These are phyloP conservation scores for Nomada goodeniana DNA, from an alignment of 2,888 invertebrate genomes.

Conservation along the genomic window DNA sequence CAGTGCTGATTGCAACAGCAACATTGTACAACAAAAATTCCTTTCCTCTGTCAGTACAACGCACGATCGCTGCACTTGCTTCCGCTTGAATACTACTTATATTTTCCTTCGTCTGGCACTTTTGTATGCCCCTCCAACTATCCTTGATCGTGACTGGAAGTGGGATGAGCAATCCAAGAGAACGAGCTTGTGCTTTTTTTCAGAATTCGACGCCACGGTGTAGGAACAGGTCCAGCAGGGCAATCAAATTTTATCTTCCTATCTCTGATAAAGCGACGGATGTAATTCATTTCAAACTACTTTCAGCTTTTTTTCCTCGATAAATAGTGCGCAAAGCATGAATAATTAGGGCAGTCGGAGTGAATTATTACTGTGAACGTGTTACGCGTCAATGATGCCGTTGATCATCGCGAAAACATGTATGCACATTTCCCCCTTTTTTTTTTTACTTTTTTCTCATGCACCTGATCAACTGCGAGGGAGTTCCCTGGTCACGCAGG, in stretches of 20 bases:
- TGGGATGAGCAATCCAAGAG: conserved; percentile 15
- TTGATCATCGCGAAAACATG: not conserved
- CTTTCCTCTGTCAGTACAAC: not conserved
- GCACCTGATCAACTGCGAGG: not conserved
- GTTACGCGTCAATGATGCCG: not conserved
- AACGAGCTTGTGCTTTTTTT: not conserved
- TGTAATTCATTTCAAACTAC: no score
- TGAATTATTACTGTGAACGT: no score
- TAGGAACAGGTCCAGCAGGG: not conserved
- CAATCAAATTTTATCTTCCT: not conserved
- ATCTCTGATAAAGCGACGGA: not conserved
- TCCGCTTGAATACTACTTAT: conserved; percentile 9
- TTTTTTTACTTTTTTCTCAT: no score
- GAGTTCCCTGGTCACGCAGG: not conserved
- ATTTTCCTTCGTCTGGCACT: conserved; percentile 12
- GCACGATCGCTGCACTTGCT: not conserved
- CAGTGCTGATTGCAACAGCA: not conserved
- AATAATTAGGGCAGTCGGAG: no score
- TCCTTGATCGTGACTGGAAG: not conserved
- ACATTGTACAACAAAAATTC: not conserved
- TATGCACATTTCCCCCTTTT: not conserved
- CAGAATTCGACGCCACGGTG: not conserved
- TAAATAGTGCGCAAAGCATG: no score
- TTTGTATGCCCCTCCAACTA: conserved; percentile 46
- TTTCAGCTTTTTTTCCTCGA: no score